Evolutionary conservation across 2,888 invertebrate genomes (phyloP).

Genomic region (Chorisops tibialis): DNA sequence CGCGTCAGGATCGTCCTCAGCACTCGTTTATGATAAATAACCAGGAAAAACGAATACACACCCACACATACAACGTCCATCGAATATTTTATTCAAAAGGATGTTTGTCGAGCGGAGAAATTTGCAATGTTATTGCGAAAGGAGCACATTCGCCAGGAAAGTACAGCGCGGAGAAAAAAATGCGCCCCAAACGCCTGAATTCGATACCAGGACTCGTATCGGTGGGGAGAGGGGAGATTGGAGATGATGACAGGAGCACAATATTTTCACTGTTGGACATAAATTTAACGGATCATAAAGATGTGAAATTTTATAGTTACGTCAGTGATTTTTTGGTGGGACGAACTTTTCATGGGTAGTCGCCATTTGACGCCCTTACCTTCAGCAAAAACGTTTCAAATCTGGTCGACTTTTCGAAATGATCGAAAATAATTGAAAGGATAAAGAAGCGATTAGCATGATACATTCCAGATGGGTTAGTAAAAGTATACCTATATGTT

Average conservation of each 20-base stretch:
- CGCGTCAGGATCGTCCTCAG: neutral
- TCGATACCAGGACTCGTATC: neutral
- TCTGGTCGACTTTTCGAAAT: no score
- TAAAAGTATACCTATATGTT: no score
- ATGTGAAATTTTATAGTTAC: conserved; percentile 21
- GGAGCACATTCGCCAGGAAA: conserved; percentile 9
- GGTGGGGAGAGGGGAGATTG: neutral
- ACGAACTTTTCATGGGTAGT: no score
- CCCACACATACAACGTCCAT: conserved; percentile 7
- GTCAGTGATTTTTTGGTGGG: conserved; percentile 8
- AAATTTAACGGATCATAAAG: conserved; percentile 20
- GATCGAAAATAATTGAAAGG: no score
- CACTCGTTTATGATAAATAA: conserved; percentile 19
- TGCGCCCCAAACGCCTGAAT: no score
- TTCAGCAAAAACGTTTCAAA: no score
- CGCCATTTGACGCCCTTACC: no score
- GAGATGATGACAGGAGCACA: no score
- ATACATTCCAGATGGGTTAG: no score
- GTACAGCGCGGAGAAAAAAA: neutral
- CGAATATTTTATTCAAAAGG: conserved; percentile 25
- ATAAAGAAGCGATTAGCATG: no score
- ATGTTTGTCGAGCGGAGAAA: conserved; percentile 12
- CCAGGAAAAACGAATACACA: conserved; percentile 3
- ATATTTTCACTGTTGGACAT: neutral
- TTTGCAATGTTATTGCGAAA: conserved; percentile 23